Percentiles rank a stretch among this genome's conserved stretches.
Conservation (phyloP, 2,113 vertebrate species). For the Pimephales promelas region DNA sequence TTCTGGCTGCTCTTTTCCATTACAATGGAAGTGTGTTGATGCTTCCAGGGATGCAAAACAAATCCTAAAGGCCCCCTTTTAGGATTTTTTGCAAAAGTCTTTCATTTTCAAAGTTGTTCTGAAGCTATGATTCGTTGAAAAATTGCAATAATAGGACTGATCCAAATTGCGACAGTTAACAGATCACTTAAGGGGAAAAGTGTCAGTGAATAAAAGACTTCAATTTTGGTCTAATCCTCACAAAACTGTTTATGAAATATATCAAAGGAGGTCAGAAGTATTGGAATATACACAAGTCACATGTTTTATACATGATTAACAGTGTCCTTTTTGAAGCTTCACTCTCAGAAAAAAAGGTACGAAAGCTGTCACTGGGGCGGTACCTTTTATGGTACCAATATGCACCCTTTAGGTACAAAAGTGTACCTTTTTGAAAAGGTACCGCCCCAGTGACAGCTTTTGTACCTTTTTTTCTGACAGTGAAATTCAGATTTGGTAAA, state of each 20-base stretch:
- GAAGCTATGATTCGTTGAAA: not conserved
- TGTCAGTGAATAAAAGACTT: not conserved
- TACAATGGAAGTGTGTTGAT: not conserved
- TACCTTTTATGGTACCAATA: no score
- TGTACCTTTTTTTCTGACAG: no score
- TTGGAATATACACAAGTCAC: not conserved
- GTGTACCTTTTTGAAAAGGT: no score
- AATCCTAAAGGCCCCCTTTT: not conserved
- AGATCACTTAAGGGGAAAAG: not conserved
- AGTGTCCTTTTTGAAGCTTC: not conserved
- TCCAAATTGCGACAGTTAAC: not conserved
- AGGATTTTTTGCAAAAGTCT: not conserved
- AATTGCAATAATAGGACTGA: not conserved
- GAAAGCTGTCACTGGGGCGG: no score
- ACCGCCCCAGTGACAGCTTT: no score
- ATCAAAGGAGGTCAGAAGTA: not conserved
- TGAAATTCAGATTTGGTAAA: not conserved
- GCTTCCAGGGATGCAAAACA: not conserved
- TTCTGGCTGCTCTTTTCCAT: not conserved
- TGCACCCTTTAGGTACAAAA: no score
- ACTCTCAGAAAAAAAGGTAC: no score
- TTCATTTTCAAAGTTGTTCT: not conserved
- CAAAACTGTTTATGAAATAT: not conserved
- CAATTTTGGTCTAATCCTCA: not conserved
- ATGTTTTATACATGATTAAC: not conserved